phyloP scores from a whole-genome alignment of 2,797 vertebrate genomes.

The Squalus acanthias region DNA sequence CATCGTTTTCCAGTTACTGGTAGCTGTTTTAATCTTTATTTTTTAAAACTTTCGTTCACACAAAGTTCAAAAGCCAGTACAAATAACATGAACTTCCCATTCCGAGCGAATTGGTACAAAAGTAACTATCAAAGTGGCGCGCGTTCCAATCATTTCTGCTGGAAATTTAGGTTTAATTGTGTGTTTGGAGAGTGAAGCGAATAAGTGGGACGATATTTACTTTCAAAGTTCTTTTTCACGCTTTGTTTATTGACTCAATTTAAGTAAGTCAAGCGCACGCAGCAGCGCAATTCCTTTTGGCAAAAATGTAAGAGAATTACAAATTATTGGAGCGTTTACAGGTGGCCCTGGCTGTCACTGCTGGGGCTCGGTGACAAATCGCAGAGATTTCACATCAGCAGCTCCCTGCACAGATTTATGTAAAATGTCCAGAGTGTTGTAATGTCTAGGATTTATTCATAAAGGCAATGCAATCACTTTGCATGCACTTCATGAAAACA shows the following conservation, averaged over 20 bases:
- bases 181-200: neutral
- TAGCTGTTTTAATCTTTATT: neutral
- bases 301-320: neutral
- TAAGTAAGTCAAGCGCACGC: neutral
- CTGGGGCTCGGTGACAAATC: neutral
- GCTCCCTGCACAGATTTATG: neutral
- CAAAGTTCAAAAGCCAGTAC: neutral
- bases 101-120: neutral
- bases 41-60: neutral
- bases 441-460: slow-evolving; percentile 25
- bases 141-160: neutral
- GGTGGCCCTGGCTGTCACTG: neutral
- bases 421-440: neutral
- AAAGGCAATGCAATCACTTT: neutral
- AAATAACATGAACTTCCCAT: neutral
- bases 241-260: neutral
- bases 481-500: neutral
- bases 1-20: neutral
- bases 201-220: neutral
- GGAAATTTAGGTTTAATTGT: neutral
- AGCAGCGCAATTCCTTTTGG: neutral
- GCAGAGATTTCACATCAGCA: neutral
- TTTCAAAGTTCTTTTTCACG: neutral
- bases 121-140: neutral
- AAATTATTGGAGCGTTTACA: neutral